Evolutionary conservation across 2,888 invertebrate genomes (phyloP), one percentile per base, ranked within the genome.

Genomic region (Ctenicera cuprea): DNA sequence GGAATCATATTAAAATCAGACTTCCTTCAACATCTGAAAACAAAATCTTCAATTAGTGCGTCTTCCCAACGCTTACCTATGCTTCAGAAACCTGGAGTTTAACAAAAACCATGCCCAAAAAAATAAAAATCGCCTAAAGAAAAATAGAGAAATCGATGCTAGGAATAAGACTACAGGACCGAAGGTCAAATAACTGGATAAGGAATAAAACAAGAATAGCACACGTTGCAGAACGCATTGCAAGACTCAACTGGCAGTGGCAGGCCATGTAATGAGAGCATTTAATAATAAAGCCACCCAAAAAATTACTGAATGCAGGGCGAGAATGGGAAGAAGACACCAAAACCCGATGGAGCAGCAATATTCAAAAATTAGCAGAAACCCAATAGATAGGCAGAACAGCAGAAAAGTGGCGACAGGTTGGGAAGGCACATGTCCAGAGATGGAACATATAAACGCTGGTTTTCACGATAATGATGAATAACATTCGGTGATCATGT

Each of bases 401-500:
- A 12, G 26, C 22, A 20, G 16, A 22, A 20, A n/a, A 4, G 4
- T 52, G 52, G 26, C 12, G 52, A 12, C 26, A 52, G 16, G 4
- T 52, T 52, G 52, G 26, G 52, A 18, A 26, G 52, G 26, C 52
- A 22, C 20, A 52, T 22, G 16, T 52, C 52, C 52, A 52, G 52
- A 52, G 52, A 52, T 52, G 22, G 9, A 52, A 52, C 16, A 3
- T 12, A 2, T 20, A 52, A 22, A 52, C 52, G 22, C 52, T 52
- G 52, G 22, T 14, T 11, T 20, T 52, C 22, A 52, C 20, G 52
- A 52, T 9, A 14, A 48, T 48, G 16, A 48, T 48, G n/a, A n/a
- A n/a, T n/a, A n/a, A n/a, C n/a, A n/a, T n/a, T n/a, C n/a, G n/a
- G n/a, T n/a, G n/a, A n/a, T n/a, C n/a, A n/a, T n/a, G n/a, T n/a